Evolutionary conservation across 2,113 vertebrate genomes (phyloP).

Genomic region (Chamaea fasciata): DNA sequence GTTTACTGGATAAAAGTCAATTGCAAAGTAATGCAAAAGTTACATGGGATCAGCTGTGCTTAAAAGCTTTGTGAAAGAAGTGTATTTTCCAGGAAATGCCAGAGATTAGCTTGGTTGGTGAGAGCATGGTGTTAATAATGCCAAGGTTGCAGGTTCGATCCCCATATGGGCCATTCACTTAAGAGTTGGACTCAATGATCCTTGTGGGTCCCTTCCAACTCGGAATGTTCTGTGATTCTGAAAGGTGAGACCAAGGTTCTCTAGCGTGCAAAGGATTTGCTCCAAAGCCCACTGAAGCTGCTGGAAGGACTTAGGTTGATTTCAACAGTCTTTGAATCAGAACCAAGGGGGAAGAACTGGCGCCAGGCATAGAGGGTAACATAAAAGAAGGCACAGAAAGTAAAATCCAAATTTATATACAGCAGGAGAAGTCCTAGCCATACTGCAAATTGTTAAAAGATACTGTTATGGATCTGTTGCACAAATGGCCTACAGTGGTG

Average conservation of each 20-base stretch:
- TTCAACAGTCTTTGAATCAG: not conserved
- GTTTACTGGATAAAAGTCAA: not conserved
- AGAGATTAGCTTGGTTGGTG: not conserved
- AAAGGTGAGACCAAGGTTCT: slow-evolving; percentile 31
- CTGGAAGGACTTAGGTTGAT: not conserved
- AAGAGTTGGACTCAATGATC: not conserved
- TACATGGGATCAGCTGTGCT: not conserved
- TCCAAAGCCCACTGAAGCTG: slow-evolving; percentile 26
- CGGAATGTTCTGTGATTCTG: not conserved
- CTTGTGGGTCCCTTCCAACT: not conserved
- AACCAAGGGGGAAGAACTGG: slow-evolving; percentile 6
- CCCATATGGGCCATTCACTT: not conserved
- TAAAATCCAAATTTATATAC: not conserved
- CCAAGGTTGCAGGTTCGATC: not conserved
- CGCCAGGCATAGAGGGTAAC: not conserved
- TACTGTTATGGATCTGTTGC: not conserved
- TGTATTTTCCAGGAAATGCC: slow-evolving; percentile 34
- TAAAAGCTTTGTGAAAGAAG: slow-evolving; percentile 16
- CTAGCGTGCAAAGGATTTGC: not conserved
- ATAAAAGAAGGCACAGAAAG: not conserved
- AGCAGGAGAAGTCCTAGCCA: not conserved
- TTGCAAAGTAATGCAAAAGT: not conserved
- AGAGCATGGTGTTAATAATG: not conserved
- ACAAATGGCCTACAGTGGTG: not conserved
- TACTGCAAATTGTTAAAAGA: not conserved